A percentile compares a stretch with the other conserved stretches of the same genome.
Evolutionary conservation across 2,797 vertebrate species (phyloP).

Genomic region (Acanthurus lineatus): DNA sequence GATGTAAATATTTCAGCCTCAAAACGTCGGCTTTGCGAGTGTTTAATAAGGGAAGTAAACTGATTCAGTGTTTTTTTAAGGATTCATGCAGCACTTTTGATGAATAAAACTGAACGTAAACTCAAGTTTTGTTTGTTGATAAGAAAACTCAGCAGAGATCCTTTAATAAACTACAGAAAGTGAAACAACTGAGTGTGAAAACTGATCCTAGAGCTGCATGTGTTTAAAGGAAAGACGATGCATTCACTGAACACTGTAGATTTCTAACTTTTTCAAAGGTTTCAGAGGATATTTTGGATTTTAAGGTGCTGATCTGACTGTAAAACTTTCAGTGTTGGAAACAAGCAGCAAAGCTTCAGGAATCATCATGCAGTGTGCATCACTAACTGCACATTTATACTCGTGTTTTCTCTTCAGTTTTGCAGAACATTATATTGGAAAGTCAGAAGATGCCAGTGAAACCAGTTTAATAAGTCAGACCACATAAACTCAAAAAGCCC

Average conservation of each 20-base stretch:
- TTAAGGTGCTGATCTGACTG: no score
- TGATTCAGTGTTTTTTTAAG: not conserved
- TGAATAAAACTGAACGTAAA: not conserved
- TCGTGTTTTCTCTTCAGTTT: slow-evolving; percentile 1
- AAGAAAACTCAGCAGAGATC: not conserved
- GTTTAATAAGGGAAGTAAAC: not conserved
- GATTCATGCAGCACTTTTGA: not conserved
- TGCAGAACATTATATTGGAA: not conserved
- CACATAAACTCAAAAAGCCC: slow-evolving; percentile 18
- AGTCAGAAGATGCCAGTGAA: not conserved
- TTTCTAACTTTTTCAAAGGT: no score
- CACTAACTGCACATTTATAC: not conserved
- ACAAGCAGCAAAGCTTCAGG: no score
- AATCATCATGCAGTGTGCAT: not conserved
- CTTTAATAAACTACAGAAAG: not conserved
- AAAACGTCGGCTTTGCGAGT: not conserved
- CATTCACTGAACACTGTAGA: not conserved
- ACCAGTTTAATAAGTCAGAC: slow-evolving; percentile 36
- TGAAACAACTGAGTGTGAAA: not conserved
- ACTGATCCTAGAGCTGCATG: not conserved
- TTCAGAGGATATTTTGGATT: no score
- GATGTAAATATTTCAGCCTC: not conserved
- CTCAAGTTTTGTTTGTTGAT: not conserved
- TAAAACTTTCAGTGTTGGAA: no score
- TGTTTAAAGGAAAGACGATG: not conserved